Evolutionary conservation across 2,797 vertebrate genomes (phyloP), one percentile per base, ranked within the genome.

Genomic region (Luscinia megarhynchos): DNA sequence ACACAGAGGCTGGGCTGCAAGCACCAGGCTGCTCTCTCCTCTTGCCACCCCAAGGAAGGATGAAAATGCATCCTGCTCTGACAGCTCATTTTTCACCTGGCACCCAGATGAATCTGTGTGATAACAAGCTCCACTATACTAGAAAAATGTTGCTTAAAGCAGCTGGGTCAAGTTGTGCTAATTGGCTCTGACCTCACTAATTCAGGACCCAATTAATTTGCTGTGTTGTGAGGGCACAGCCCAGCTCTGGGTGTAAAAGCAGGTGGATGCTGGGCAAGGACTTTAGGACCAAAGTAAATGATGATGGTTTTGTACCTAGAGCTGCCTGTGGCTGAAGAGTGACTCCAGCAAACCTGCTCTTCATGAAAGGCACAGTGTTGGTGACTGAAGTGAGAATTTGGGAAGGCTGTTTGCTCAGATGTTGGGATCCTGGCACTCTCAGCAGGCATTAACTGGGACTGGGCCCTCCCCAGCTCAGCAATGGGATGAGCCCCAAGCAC

Each of bases 181-280:
- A 90, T 90, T 90, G 66, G 38, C 38, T 83, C 34, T 86, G 68
- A 87, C 83, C 73, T 90, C 58, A 15, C 66, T 86, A 67, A 93
- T 84, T 90, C 80, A 78, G 53, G 61, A 38, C 51, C 34, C 43
- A 43, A 23, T 93, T 93, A 95, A 90, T 90, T 80, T 0, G 0
- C 8, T 48, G 41, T 50, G 19, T 34, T 80, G 45, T 3, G 30
- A 36, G 54, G 51, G 34, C 46, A 29, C n/a, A 55, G 62, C 50
- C 36, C 50, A 34, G 66, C 38, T 57, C n/a, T 32, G 61, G 34
- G 2, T 48, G 50, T 53, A 66, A 69, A 50, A 68, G 62, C 50
- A 82, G 87, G 62, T 51, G 74, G 46, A 10, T 3, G 3, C 32
- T 62, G 41, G 48, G 78, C 36, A 41, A 53, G 67, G 59, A 20